These are phyloP conservation scores for Cyrtorhinus lividipennis DNA, from an alignment of 1,140 invertebrate species.

Conservation along the genomic window DNA sequence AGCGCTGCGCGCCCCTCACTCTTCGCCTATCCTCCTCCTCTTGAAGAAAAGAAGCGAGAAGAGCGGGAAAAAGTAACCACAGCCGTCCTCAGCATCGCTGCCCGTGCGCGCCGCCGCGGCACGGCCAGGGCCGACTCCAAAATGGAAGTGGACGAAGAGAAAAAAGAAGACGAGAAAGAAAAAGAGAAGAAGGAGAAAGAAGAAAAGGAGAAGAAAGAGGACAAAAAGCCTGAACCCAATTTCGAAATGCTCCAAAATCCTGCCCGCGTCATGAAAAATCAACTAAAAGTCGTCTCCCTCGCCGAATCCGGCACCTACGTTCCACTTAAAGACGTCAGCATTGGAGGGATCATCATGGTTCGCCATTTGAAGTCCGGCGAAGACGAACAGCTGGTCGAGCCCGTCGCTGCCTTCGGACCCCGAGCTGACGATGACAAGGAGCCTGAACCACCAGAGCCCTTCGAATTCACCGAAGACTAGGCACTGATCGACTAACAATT, in stretches of 20 bases:
- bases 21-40: constrained; percentile 89
- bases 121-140: constrained; percentile 40
- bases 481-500: neutral
- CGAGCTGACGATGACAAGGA: constrained; percentile 91
- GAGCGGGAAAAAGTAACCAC: constrained; percentile 92
- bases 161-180: constrained; percentile 35
- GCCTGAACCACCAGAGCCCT: constrained; percentile 91
- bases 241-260: constrained; percentile 92
- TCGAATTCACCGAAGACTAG: constrained; percentile 85
- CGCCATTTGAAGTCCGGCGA: constrained; percentile 66
- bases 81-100: constrained; percentile 92
- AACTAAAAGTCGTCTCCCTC: constrained; percentile 73
- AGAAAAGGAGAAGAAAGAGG: constrained; percentile 58
- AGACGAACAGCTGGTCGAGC: constrained; percentile 83
- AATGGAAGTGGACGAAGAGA: constrained; percentile 35
- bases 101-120: constrained; percentile 69
- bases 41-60: constrained; percentile 97
- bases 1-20: constrained; percentile 88
- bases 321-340: constrained; percentile 79
- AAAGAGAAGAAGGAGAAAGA: constrained; percentile 37
- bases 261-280: constrained; percentile 81
- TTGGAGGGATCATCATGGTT: constrained; percentile 93
- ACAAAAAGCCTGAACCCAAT: constrained; percentile 53
- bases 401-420: constrained; percentile 83
- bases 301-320: constrained; percentile 65